Base-by-base conservation (phyloP, 2,888 invertebrate genomes). In the Cyrtodaria siliqua region DNA sequence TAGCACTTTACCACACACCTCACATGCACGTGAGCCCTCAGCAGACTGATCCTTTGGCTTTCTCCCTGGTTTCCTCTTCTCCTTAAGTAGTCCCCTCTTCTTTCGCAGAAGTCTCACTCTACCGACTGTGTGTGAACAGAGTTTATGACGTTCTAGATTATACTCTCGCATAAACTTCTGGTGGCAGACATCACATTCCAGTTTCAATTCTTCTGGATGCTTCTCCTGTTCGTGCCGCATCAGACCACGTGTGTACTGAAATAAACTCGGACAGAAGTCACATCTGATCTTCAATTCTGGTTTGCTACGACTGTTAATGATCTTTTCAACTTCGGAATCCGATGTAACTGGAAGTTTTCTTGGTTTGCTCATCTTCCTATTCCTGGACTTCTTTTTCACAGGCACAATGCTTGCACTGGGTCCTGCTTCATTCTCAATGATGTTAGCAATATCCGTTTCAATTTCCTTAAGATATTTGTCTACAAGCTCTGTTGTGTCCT, bases 311-410 rank as follows among this genome's bases (percentile, higher is more conserved):
- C 69, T 74, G 50, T 70, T 67, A 0, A 70, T 29, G 20, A 69
- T 52, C 50, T 72, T 63, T 2, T 44, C 57, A n/a, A 29, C 47
- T 18, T 18, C 44, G 29, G 61, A 24, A 27, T 42, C 20, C 3
- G 27, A 33, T 12, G 16, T 49, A 14, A 63, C 33, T 27, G 33
- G 55, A 14, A 76, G 27, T 57, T 73, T 78, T 49, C 72, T 55
- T 42, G 78, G 78, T 42, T 60, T 61, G 23, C 69, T 73, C 57
- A 68, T 72, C 50, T 78, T 78, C 44, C 78, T 59, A 26, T 78
- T 78, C 18, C 69, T 47, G 16, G 57, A 52, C 53, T 53, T 44
- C 47, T 44, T 52, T n/a, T 27, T n/a, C n/a, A n/a, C n/a, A n/a
- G n/a, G n/a, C n/a, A n/a, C n/a, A 29, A 27, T 20, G 52, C 33